These are phyloP conservation scores for Drosophila mimetica DNA, from an alignment of 2,888 invertebrate species.

Conservation along the genomic window DNA sequence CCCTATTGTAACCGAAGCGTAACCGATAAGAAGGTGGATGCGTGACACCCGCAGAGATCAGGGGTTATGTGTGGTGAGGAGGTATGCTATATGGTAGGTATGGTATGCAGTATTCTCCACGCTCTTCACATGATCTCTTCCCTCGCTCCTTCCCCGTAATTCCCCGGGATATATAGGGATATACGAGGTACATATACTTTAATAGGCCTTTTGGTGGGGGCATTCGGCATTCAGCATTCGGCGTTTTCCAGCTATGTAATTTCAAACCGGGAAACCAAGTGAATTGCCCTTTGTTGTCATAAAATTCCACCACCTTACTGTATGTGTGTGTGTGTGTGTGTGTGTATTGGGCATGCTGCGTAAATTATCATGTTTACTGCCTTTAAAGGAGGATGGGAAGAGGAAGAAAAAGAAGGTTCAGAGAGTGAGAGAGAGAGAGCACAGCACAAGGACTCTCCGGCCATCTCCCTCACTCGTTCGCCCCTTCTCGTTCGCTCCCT, in stretches of 20 bases:
- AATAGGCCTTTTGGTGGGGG: conserved; percentile 15
- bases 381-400: conserved; percentile 24
- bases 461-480: conserved; percentile 10
- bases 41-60: conserved; percentile 14
- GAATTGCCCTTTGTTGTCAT: conserved; percentile 52
- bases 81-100: neutral
- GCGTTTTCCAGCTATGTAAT: conserved; percentile 49
- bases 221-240: conserved; percentile 19
- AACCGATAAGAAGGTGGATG: conserved; percentile 4
- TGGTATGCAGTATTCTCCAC: neutral
- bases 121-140: neutral
- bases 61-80: neutral
- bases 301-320: conserved; percentile 68
- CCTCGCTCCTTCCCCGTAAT: neutral
- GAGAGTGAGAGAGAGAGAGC: conserved; percentile 12
- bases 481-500: conserved; percentile 11
- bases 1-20: conserved; percentile 1
- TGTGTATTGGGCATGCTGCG: conserved; percentile 39
- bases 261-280: conserved; percentile 44
- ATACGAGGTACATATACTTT: conserved; percentile 5
- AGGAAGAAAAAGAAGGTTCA: conserved; percentile 13
- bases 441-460: conserved; percentile 17
- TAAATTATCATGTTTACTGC: conserved; percentile 59
- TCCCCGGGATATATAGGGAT: conserved; percentile 4
- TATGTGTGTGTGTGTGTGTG: conserved; percentile 6